phyloP scores from a whole-genome alignment of 2,797 vertebrate genomes.

The Pangasius macronema region DNA sequence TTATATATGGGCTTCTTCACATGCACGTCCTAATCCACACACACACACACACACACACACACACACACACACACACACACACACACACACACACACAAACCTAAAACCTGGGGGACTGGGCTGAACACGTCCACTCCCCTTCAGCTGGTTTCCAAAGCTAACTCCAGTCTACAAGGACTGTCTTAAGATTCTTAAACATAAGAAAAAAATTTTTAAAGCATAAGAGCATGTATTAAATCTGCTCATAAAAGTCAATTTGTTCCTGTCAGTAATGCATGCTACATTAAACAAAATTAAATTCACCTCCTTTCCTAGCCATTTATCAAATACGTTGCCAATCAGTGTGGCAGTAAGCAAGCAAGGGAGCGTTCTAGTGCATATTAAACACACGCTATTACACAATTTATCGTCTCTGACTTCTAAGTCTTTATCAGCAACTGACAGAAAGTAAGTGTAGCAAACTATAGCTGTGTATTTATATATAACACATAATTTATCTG shows the following conservation, averaged over 20 bases:
- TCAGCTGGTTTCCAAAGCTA: conserved; percentile 60
- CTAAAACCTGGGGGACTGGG: conserved; percentile 44
- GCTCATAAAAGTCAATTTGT: conserved; percentile 41
- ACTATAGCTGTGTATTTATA: background rate
- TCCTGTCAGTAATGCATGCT: conserved; percentile 54
- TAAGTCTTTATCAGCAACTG: conserved; percentile 11
- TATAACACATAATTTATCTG: background rate
- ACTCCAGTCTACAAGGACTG: conserved; percentile 46
- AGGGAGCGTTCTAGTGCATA: conserved; percentile 13
- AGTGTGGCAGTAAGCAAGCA: conserved; percentile 33
- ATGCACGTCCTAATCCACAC: background rate
- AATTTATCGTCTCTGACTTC: conserved; percentile 25
- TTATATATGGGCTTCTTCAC: background rate
- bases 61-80: background rate
- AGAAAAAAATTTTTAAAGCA: conserved; percentile 34
- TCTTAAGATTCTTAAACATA: conserved; percentile 45
- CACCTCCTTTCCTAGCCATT: conserved; percentile 63
- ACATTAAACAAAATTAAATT: conserved; percentile 65
- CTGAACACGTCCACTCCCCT: conserved; percentile 46
- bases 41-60: background rate
- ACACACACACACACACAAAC: background rate
- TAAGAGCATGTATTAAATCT: conserved; percentile 43
- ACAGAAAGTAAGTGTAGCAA: conserved; percentile 11
- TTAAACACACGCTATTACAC: conserved; percentile 20
- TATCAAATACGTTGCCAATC: conserved; percentile 63